Conservation (phyloP, 2,888 invertebrate species). For the Piscicola geometra region DNA sequence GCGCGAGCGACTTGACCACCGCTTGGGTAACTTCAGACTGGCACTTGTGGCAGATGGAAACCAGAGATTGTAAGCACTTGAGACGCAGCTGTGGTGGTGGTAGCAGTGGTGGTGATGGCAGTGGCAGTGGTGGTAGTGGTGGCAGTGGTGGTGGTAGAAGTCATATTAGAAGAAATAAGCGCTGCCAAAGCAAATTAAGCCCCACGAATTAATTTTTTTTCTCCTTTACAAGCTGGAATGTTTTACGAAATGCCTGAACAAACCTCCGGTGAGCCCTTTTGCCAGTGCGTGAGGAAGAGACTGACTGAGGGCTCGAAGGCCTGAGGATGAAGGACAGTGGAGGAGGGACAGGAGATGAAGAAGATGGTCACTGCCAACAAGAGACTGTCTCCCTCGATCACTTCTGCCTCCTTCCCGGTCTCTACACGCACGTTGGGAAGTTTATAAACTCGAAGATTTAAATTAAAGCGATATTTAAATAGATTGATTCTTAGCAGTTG, state of each 20-base stretch:
- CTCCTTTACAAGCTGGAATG: too few species aligned
- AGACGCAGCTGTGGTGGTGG: slow-evolving; percentile 63
- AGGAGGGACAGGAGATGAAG: slow-evolving; percentile 72
- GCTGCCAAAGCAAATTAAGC: too few species aligned
- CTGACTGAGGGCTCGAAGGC: slow-evolving; percentile 86
- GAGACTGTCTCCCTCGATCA: slow-evolving; percentile 75
- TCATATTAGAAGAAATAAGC: too few species aligned
- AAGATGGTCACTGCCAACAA: slow-evolving; percentile 83
- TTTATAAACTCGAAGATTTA: too few species aligned
- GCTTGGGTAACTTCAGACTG: slow-evolving; percentile 69
- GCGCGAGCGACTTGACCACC: slow-evolving; percentile 76
- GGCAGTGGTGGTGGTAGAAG: too few species aligned
- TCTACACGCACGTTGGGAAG: too few species aligned
- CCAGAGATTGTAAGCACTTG: slow-evolving; percentile 73
- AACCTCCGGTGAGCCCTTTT: slow-evolving; percentile 43
- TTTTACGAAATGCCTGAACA: background rate
- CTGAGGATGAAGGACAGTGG: slow-evolving; percentile 72
- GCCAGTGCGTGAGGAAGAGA: slow-evolving; percentile 75
- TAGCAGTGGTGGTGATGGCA: too few species aligned
- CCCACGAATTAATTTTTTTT: too few species aligned
- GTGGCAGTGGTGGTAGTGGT: too few species aligned
- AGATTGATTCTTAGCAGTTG: too few species aligned
- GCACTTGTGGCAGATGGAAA: slow-evolving; percentile 70
- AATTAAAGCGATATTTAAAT: background rate
- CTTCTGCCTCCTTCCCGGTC: slow-evolving; percentile 42